Base-by-base conservation (phyloP, 2,888 invertebrate species). In the Carpatolechia fugitivella region DNA sequence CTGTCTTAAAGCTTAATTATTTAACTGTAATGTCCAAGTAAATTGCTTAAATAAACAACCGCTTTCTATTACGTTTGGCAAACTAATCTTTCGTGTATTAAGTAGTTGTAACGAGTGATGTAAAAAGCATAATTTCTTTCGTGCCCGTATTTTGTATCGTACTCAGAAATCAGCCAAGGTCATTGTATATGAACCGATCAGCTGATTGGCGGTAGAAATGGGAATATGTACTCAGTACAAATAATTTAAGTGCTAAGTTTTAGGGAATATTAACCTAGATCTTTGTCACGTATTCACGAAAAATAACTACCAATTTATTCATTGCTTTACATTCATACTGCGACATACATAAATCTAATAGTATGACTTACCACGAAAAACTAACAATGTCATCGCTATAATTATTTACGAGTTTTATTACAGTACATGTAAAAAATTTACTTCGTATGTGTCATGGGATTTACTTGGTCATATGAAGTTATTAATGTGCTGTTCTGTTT, bases 191-290 rank as follows among this genome's bases (percentile, higher is more conserved):
- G 11, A 18, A 24, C 14, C 35, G 50, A 50, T 50, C 50, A 29
- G 29, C 24, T 29, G 50, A 50, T 50, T 38, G 18, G 24, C 16
- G 16, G 10, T 18, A 6, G 18, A 18, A 16, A 41, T 7, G 1
- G n/a, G 40, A 6, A 41, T 14, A 13, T 35, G 29, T 6, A 50
- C 29, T 29, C 8, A 38, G 50, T 20, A 38, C 50, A 50, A 33
- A 10, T 40, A 8, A 4, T 18, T 10, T 44, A 24, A 11, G 40
- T 18, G n/a, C 24, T 29, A 24, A 3, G 20, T 20, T 44, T 8
- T 24, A n/a, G 41, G 35, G 35, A n/a, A n/a, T 24, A 20, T n/a
- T 44, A 44, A 44, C 44, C 44, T 44, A 44, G 44, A 29, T 44
- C n/a, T 29, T 24, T 44, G n/a, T 13, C 20, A 16, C 5, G 18